phyloP scores from a whole-genome alignment of 2,888 invertebrate species.

The Kryphioiulus occultus region DNA sequence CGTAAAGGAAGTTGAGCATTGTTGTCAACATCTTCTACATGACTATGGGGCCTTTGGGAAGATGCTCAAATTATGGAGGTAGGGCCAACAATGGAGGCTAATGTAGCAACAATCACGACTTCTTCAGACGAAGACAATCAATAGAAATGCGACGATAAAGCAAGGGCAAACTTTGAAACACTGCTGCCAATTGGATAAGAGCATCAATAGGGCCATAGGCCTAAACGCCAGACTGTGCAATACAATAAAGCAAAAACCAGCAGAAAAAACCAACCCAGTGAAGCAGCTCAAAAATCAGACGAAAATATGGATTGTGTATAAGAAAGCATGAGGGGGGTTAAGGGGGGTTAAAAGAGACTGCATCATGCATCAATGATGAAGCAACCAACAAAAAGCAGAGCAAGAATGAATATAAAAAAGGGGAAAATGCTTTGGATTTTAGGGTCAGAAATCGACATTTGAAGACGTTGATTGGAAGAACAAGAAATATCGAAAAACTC shows the following conservation, averaged over 20 bases:
- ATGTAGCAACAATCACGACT: not conserved
- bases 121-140: not conserved
- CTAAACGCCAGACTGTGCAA: not conserved
- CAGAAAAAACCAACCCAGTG: not conserved
- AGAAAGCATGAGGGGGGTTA: not conserved
- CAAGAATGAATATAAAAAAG: not conserved
- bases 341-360: not conserved
- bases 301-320: not conserved
- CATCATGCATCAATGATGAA: slow-evolving; percentile 11
- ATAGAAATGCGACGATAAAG: not conserved
- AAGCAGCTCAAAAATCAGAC: not conserved
- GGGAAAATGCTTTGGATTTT: not conserved
- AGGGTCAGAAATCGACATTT: not conserved
- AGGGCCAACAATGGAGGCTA: not conserved
- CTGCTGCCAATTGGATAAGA: slow-evolving; percentile 26
- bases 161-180: slow-evolving; percentile 9
- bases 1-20: not conserved
- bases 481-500: no score
- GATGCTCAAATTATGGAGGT: not conserved
- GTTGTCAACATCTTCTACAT: not conserved
- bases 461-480: not conserved
- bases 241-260: not conserved
- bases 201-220: not conserved
- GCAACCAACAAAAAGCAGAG: not conserved
- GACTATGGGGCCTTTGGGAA: not conserved